Conservation (phyloP, 2,797 vertebrate species). For the Thunnus albacares region DNA sequence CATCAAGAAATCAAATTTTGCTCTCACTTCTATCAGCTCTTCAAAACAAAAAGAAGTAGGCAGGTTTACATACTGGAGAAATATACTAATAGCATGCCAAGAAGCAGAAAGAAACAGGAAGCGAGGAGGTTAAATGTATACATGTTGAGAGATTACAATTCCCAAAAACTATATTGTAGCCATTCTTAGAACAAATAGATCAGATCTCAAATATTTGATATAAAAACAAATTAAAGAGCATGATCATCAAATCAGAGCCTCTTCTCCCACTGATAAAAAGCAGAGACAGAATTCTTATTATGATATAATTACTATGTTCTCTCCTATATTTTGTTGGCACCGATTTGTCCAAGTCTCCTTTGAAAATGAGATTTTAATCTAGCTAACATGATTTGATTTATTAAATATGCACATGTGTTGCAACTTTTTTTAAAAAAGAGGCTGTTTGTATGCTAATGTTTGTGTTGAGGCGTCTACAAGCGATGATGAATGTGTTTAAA, state of each 20-base stretch:
- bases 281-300: not conserved
- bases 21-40: not conserved
- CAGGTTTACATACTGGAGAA: conserved; percentile 9
- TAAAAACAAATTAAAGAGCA: not conserved
- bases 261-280: not conserved
- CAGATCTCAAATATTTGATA: not conserved
- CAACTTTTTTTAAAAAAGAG: not conserved
- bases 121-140: not conserved
- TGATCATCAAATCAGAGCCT: not conserved
- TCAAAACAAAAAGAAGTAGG: not conserved
- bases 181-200: not conserved
- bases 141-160: not conserved
- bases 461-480: not conserved
- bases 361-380: not conserved
- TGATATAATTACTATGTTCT: not conserved
- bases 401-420: not conserved
- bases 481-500: not conserved
- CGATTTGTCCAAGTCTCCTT: conserved; percentile 1
- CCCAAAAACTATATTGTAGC: not conserved
- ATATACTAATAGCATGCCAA: not conserved
- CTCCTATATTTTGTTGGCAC: not conserved
- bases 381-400: not conserved
- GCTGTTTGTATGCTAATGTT: not conserved
- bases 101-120: not conserved
- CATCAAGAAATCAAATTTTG: conserved; percentile 24